Conservation (phyloP, 2,888 invertebrate species). For the Girardia tigrina region DNA sequence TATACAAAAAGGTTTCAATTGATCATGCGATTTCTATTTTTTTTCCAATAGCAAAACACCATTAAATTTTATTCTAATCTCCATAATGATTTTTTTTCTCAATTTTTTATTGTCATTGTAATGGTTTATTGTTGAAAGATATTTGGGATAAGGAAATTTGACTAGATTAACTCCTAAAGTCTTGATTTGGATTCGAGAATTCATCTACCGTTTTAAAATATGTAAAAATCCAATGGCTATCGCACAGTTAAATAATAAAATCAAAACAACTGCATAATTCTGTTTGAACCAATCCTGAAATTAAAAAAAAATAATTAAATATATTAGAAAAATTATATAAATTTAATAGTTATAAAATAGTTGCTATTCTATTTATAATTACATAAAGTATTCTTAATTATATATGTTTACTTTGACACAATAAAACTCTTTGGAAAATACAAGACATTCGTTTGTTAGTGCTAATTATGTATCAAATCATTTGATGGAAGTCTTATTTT, state of each 20-base stretch:
- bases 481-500: too few species aligned
- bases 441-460: too few species aligned
- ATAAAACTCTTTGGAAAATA: too few species aligned
- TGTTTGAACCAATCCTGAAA: conserved; percentile 12
- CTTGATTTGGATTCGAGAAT: not conserved
- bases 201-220: not conserved
- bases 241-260: not conserved
- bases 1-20: not conserved
- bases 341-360: not conserved
- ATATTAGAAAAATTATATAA: not conserved
- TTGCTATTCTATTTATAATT: too few species aligned
- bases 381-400: too few species aligned
- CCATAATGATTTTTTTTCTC: not conserved
- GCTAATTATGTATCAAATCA: too few species aligned
- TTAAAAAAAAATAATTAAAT: not conserved
- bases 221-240: conserved; percentile 8
- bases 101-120: not conserved
- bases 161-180: conserved; percentile 23
- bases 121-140: conserved; percentile 23
- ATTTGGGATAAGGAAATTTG: conserved; percentile 20
- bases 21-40: not conserved
- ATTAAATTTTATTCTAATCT: conserved; percentile 2
- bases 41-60: conserved; percentile 18
- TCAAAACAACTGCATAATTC: not conserved
- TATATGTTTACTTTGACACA: too few species aligned